Percentiles rank a stretch among this genome's conserved stretches.
Evolutionary conservation across 1,140 invertebrate species (phyloP).

Genomic region (Solenopsis fugax): DNA sequence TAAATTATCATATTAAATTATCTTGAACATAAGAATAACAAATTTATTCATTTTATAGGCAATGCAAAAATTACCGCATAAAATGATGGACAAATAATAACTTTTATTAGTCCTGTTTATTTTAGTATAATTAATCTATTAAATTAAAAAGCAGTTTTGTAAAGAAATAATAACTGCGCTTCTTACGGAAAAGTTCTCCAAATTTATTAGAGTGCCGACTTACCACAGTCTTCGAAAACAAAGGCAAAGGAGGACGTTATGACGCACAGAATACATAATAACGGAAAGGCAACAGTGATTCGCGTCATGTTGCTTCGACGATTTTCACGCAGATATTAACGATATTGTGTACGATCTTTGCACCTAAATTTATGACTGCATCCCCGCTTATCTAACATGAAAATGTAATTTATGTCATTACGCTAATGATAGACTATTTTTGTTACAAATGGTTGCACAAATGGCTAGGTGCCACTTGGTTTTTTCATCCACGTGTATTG

Average conservation of each 20-base stretch:
- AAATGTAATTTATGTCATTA: slow-evolving; percentile 38
- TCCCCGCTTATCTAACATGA: slow-evolving; percentile 27
- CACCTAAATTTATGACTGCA: slow-evolving; percentile 44
- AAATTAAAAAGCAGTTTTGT: not conserved
- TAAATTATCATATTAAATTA: too few species aligned
- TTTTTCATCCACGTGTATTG: not conserved
- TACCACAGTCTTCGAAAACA: slow-evolving; percentile 73
- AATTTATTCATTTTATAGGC: not conserved
- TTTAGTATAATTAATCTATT: not conserved
- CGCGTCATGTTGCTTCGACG: slow-evolving; percentile 59
- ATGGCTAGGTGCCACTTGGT: not conserved
- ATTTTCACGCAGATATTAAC: slow-evolving; percentile 50
- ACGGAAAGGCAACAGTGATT: slow-evolving; percentile 4
- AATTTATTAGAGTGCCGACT: slow-evolving; percentile 56
- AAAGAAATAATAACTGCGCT: not conserved
- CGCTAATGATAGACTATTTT: slow-evolving; percentile 16
- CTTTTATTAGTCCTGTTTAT: not conserved
- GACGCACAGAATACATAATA: slow-evolving; percentile 41
- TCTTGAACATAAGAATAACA: not conserved
- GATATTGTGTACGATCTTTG: not conserved
- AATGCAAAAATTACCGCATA: not conserved
- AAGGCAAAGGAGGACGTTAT: slow-evolving; percentile 26
- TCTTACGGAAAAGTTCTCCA: slow-evolving; percentile 8
- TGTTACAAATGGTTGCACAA: not conserved
- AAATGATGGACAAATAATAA: not conserved